phyloP scores from a whole-genome alignment of 2,888 invertebrate genomes.

The Agrotis ipsilon region DNA sequence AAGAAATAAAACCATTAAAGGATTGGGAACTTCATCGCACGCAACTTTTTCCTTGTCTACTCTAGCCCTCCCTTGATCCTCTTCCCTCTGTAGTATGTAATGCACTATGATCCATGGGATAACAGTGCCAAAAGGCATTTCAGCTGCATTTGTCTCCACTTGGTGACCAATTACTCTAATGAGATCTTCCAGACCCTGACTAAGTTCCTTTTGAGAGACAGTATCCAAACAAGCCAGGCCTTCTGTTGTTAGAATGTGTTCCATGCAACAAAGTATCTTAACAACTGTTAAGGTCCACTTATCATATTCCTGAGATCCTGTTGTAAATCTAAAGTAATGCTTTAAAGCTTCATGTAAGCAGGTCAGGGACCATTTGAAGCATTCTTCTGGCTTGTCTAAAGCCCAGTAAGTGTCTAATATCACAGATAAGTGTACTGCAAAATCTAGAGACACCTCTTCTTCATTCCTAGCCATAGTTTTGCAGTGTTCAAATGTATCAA shows the following conservation, averaged over 20 bases:
- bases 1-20: slow-evolving; percentile 94
- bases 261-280: slow-evolving; percentile 86
- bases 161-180: slow-evolving; percentile 95
- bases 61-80: slow-evolving; percentile 92
- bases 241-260: slow-evolving; percentile 85
- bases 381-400: slow-evolving; percentile 91
- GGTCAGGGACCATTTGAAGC: slow-evolving; percentile 95
- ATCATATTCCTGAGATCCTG: slow-evolving; percentile 84
- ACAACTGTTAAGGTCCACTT: slow-evolving; percentile 87
- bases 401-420: slow-evolving; percentile 93
- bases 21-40: slow-evolving; percentile 92
- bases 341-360: slow-evolving; percentile 94
- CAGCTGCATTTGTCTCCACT: slow-evolving; percentile 93
- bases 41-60: slow-evolving; percentile 84
- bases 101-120: slow-evolving; percentile 96
- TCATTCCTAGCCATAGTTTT: slow-evolving; percentile 84
- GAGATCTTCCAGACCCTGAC: slow-evolving; percentile 94
- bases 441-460: slow-evolving; percentile 88
- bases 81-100: slow-evolving; percentile 94
- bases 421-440: slow-evolving; percentile 91
- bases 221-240: slow-evolving; percentile 88
- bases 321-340: slow-evolving; percentile 90
- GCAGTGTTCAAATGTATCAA: slow-evolving; percentile 92
- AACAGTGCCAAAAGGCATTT: slow-evolving; percentile 93
- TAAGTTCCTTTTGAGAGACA: slow-evolving; percentile 91